Percentiles rank a stretch among this genome's conserved stretches.
Evolutionary conservation across 2,888 invertebrate species (phyloP).

Genomic region (Zaprionus bogoriensis): DNA sequence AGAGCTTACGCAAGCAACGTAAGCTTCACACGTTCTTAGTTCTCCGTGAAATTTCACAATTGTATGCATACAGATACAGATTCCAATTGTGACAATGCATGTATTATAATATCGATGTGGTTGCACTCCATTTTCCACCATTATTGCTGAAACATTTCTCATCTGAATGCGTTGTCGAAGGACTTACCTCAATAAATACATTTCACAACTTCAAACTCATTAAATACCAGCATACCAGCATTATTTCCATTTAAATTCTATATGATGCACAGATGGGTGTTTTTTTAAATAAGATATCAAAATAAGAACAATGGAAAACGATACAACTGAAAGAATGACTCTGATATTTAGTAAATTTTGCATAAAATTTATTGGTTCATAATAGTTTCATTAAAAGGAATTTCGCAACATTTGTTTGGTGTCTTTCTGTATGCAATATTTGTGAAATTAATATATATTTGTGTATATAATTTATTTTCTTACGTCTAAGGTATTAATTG

Average conservation of each 20-base stretch:
- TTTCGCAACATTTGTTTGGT: slow-evolving; percentile 34
- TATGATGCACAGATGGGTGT: too few relatives aligned
- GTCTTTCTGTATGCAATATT: slow-evolving; percentile 39
- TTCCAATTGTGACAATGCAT: not conserved
- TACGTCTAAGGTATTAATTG: slow-evolving; percentile 38
- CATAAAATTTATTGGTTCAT: slow-evolving; percentile 69
- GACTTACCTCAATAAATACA: too few relatives aligned
- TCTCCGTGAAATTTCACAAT: not conserved
- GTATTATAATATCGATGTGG: too few relatives aligned
- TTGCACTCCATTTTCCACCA: too few relatives aligned
- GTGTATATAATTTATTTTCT: slow-evolving; percentile 51
- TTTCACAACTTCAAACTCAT: too few relatives aligned
- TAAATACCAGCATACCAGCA: not conserved
- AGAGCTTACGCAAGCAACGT: slow-evolving; percentile 61
- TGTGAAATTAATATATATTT: slow-evolving; percentile 32
- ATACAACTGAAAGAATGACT: not conserved
- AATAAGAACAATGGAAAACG: not conserved
- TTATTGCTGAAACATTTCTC: too few relatives aligned
- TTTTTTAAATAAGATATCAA: too few relatives aligned
- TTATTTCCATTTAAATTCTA: too few relatives aligned
- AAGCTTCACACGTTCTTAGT: slow-evolving; percentile 26
- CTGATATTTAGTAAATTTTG: slow-evolving; percentile 18
- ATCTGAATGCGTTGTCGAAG: not conserved
- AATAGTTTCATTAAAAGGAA: slow-evolving; percentile 35
- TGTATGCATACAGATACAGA: not conserved